These are phyloP conservation scores for Microcebus murinus DNA, from an alignment of 2,113 vertebrate genomes.

Conservation along the genomic window DNA sequence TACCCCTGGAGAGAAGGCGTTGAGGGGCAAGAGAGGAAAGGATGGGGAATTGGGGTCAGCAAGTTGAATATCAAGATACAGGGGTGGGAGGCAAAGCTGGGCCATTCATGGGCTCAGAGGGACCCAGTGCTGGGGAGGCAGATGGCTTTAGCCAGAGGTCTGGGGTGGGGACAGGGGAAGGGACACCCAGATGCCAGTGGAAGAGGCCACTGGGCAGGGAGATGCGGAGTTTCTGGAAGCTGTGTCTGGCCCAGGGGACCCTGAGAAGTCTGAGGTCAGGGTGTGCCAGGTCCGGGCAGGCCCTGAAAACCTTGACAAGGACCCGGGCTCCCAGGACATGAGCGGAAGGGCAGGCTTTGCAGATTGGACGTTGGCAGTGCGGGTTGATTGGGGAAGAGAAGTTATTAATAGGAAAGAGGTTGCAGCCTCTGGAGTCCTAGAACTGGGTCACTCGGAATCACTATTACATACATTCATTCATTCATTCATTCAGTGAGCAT, in stretches of 20 bases:
- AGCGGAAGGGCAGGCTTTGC: background rate
- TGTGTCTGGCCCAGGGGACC: background rate
- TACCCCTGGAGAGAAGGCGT: background rate
- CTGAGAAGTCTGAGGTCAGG: background rate
- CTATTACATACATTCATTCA: fast-evolving
- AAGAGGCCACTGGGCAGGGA: background rate
- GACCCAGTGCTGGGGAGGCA: background rate
- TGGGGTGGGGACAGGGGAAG: background rate
- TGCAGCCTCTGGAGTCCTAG: background rate
- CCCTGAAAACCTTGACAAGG: background rate
- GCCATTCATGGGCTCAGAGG: background rate
- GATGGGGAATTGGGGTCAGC: background rate
- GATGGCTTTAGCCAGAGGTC: background rate
- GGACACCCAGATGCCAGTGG: no score
- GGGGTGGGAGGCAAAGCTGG: background rate
- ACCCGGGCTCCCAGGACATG: background rate
- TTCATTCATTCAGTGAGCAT: background rate
- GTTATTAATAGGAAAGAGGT: background rate
- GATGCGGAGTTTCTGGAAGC: background rate
- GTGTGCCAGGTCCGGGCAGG: background rate
- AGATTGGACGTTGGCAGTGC: fast-evolving
- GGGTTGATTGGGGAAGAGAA: no score
- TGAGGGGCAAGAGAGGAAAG: background rate
- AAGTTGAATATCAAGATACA: background rate
- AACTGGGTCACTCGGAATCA: background rate